Percentiles rank a stretch among this genome's conserved stretches.
Evolutionary conservation across 1,140 invertebrate genomes (phyloP).

Genomic region (Apis florea): DNA sequence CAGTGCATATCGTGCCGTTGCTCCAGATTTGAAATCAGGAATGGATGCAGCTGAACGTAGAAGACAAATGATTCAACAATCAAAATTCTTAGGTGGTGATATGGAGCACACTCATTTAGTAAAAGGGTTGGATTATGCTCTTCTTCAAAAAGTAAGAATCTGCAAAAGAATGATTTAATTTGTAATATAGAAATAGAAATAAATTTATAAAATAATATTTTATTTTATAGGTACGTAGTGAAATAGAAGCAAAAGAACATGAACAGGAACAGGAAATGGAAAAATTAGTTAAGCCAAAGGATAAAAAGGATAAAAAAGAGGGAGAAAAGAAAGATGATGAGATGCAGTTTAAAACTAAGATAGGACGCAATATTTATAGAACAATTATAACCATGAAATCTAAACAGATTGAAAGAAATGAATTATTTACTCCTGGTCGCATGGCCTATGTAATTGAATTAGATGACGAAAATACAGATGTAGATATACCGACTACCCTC

Average conservation of each 20-base stretch:
- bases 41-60: conserved; percentile 97
- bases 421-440: conserved; percentile 96
- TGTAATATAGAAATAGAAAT: not conserved
- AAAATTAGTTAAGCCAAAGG: conserved; percentile 82
- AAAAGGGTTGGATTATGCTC: conserved; percentile 99
- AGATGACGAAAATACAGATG: conserved; percentile 93
- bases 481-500: conserved; percentile 97
- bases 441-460: conserved; percentile 99
- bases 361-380: conserved; percentile 89
- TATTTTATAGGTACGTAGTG: conserved; percentile 76
- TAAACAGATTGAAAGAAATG: conserved; percentile 90
- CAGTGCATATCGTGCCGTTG: conserved; percentile 96
- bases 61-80: conserved; percentile 98
- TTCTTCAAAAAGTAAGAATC: conserved; percentile 95
- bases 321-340: conserved; percentile 85
- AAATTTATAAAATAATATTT: not conserved
- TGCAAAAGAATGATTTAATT: conserved; percentile 38
- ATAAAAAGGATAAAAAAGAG: conserved; percentile 83
- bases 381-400: conserved; percentile 84
- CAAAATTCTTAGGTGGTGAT: conserved; percentile 99
- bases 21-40: conserved; percentile 95
- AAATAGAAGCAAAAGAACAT: conserved; percentile 78
- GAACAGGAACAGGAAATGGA: conserved; percentile 94
- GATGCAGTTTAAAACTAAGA: conserved; percentile 89
- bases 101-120: conserved; percentile 99